Evolutionary conservation across 1,140 invertebrate genomes (phyloP).

Genomic region (Glossosoma conforme): DNA sequence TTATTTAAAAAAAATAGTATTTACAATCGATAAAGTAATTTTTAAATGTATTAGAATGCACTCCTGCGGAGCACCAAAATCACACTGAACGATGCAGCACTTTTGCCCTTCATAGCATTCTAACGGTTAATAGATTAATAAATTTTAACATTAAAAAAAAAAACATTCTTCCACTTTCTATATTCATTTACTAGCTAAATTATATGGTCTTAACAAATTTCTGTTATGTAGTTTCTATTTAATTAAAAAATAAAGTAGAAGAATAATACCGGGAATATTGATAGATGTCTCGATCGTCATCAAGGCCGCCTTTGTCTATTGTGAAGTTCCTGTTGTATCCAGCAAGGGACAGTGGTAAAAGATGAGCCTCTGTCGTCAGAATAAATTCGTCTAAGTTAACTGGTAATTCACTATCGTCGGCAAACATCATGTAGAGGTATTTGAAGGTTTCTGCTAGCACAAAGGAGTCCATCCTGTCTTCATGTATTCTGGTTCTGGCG

Average conservation of each 20-base stretch:
- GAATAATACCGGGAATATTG: constrained; percentile 22
- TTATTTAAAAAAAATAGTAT: neutral
- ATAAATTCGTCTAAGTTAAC: constrained; percentile 95
- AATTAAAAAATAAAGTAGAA: neutral
- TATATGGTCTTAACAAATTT: too few relatives aligned
- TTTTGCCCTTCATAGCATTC: too few relatives aligned
- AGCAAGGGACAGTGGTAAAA: constrained; percentile 81
- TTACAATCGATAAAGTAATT: neutral
- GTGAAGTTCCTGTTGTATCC: constrained; percentile 36
- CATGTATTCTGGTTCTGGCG: constrained; percentile 83
- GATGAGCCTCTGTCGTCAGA: constrained; percentile 95
- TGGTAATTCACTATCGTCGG: constrained; percentile 80
- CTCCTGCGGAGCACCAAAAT: neutral
- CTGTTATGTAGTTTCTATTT: neutral
- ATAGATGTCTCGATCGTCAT: constrained; percentile 21
- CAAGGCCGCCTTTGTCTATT: constrained; percentile 15
- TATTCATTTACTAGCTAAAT: too few relatives aligned
- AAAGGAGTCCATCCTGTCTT: constrained; percentile 97
- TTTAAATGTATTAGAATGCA: too few relatives aligned
- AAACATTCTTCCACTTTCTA: too few relatives aligned
- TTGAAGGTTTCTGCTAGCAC: constrained; percentile 97
- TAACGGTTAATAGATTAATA: too few relatives aligned
- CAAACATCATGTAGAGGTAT: constrained; percentile 92
- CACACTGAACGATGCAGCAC: constrained; percentile 7
- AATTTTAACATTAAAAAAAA: too few relatives aligned